phyloP scores from a whole-genome alignment of 92 coral and sea anemone genomes.

The Bergia puertoricense region DNA sequence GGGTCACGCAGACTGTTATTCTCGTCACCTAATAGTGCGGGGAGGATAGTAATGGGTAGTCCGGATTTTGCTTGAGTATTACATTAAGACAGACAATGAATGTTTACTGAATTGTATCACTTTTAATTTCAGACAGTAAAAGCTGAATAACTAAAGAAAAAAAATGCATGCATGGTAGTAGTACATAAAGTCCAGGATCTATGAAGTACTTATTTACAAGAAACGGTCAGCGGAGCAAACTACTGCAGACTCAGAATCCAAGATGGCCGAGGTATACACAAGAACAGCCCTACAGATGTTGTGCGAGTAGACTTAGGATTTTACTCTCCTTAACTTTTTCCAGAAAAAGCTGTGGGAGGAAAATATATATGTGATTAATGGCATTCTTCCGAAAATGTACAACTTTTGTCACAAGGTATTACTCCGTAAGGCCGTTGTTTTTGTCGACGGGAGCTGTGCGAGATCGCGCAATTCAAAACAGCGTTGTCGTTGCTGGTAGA shows the following conservation, averaged over 20 bases:
- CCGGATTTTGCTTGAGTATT: no score
- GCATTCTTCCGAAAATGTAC: background rate
- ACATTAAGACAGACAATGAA: no score
- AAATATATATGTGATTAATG: background rate
- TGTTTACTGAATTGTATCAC: no score
- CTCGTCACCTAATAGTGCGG: no score
- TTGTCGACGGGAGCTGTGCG: background rate
- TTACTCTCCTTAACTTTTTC: background rate
- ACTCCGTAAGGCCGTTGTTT: background rate
- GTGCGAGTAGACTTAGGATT: no score
- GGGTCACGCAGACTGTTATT: no score
- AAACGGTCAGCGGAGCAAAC: background rate
- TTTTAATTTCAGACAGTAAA: no score
- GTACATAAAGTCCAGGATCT: background rate
- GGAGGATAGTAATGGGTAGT: no score
- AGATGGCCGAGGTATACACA: background rate
- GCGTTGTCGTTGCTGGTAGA: background rate
- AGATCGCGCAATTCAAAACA: constrained; percentile 4
- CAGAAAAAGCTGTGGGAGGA: background rate
- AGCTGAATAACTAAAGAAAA: no score
- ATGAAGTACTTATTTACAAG: background rate
- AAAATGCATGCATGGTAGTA: no score
- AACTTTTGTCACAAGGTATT: background rate
- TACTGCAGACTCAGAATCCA: background rate
- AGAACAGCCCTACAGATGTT: no score